A percentile compares a stretch with the other conserved stretches of the same genome.
Evolutionary conservation across 2,113 vertebrate genomes (phyloP).

Genomic region (Choloepus hoffmanni): DNA sequence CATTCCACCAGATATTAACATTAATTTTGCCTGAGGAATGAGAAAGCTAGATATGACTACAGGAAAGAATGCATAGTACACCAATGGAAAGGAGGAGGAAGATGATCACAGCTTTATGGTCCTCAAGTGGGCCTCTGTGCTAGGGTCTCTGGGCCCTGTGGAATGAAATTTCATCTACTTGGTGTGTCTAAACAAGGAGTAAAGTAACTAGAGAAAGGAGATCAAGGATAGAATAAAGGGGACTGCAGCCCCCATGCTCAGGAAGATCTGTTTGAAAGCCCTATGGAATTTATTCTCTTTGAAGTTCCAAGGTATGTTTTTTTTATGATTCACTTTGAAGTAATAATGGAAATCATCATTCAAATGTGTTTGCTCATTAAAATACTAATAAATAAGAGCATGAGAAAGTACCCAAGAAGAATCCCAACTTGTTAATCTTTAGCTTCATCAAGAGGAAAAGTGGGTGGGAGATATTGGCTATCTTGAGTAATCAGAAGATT

Average conservation of each 20-base stretch:
- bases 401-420: neutral
- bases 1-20: neutral
- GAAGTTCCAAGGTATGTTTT: neutral
- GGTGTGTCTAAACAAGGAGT: conserved; percentile 30
- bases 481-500: too few species aligned
- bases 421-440: conserved; percentile 34
- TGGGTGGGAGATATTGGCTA: neutral
- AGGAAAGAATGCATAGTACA: neutral
- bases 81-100: neutral
- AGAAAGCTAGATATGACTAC: neutral
- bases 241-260: neutral
- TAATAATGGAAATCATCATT: neutral
- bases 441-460: conserved; percentile 60
- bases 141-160: neutral
- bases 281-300: neutral
- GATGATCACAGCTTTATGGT: neutral
- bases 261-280: neutral
- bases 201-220: conserved; percentile 18
- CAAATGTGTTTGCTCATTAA: neutral
- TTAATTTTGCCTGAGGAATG: neutral
- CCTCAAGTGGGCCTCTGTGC: neutral
- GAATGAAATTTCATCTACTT: neutral
- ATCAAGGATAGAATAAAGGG: neutral
- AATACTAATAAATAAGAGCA: neutral
- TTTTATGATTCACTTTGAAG: neutral